These are phyloP conservation scores for Brachypodius melanocephalos DNA, from an alignment of 2,113 vertebrate genomes.

Conservation along the genomic window DNA sequence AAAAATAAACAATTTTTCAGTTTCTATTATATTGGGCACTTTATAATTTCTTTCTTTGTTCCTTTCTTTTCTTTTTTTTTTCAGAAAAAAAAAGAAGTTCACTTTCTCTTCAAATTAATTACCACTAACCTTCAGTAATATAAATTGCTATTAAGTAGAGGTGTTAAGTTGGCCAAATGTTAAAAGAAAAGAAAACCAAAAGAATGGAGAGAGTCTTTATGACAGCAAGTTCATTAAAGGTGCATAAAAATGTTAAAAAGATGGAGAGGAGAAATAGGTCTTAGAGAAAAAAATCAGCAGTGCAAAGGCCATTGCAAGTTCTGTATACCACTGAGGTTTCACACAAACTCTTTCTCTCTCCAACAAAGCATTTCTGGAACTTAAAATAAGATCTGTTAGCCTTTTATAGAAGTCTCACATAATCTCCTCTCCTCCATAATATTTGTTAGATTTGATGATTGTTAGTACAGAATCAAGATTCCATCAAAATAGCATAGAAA, in stretches of 20 bases:
- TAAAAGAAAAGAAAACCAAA: background rate
- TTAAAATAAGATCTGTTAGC: background rate
- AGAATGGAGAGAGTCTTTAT: background rate
- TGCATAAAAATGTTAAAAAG: background rate
- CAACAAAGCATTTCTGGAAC: background rate
- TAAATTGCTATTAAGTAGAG: background rate
- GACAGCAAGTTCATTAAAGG: background rate
- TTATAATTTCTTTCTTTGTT: background rate
- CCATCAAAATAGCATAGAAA: background rate
- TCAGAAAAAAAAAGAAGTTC: background rate
- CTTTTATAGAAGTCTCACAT: background rate
- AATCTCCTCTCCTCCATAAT: background rate
- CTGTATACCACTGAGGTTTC: background rate
- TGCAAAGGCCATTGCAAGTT: background rate
- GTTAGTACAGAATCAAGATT: background rate
- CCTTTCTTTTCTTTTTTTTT: background rate
- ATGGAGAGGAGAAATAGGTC: background rate
- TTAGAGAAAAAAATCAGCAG: background rate
- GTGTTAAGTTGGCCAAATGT: background rate
- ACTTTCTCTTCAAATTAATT: background rate
- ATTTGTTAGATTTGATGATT: background rate
- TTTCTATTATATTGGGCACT: background rate
- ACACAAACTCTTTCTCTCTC: background rate
- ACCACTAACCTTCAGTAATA: background rate
- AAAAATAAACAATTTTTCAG: background rate